phyloP scores from a whole-genome alignment of 2,113 vertebrate genomes.

The Mungos mungo region DNA sequence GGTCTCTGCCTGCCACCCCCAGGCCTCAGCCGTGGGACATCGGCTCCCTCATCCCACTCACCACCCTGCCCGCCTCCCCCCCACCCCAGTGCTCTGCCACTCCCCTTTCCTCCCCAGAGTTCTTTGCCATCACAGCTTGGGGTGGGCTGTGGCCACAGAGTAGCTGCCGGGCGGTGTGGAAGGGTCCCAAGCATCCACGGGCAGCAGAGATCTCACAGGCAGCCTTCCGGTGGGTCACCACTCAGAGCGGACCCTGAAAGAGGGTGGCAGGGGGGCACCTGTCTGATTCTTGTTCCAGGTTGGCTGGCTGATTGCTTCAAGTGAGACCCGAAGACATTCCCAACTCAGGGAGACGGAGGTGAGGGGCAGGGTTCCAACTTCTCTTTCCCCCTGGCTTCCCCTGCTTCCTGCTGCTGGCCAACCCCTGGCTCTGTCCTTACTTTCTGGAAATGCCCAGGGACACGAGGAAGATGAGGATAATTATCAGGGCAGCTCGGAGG shows the following conservation, averaged over 20 bases:
- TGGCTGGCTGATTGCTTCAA: neutral
- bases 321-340: neutral
- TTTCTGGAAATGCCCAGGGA: neutral
- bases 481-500: neutral
- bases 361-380: neutral
- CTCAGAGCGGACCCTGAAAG: neutral
- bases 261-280: neutral
- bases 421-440: neutral
- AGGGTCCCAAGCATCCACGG: neutral
- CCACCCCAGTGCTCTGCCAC: neutral
- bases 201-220: neutral
- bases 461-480: no score
- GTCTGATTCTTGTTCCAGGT: slow-evolving; percentile 41
- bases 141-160: neutral
- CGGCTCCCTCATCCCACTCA: slow-evolving; percentile 50
- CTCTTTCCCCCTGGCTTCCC: neutral
- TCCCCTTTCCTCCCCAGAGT: neutral
- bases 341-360: slow-evolving; percentile 62
- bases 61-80: neutral
- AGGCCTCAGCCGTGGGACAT: slow-evolving; percentile 40
- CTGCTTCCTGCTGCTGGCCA: neutral
- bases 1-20: slow-evolving; percentile 70
- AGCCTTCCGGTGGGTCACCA: neutral
- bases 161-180: slow-evolving; percentile 38
- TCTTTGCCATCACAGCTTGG: neutral